A percentile compares a stretch with the other conserved stretches of the same genome.
phyloP scores from a whole-genome alignment of 2,797 vertebrate species.

The Labroides dimidiatus region DNA sequence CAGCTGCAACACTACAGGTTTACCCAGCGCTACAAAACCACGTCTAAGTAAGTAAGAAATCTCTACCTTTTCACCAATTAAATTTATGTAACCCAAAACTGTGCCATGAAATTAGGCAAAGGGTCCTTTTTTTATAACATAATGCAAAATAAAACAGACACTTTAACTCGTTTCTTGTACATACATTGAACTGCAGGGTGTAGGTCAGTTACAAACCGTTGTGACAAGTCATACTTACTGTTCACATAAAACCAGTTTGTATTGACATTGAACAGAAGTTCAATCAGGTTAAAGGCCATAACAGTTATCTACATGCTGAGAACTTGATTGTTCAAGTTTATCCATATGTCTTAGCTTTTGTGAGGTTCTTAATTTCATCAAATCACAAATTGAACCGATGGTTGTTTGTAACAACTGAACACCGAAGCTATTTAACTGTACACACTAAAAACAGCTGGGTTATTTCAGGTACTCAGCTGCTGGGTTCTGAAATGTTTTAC shows the following conservation, averaged over 20 bases:
- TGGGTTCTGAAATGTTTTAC: too few species aligned
- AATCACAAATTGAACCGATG: not conserved
- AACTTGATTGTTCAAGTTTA: not conserved
- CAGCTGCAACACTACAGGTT: not conserved
- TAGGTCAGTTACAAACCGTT: too few species aligned
- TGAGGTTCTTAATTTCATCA: not conserved
- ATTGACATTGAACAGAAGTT: not conserved
- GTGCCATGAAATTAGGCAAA: not conserved
- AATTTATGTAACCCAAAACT: not conserved
- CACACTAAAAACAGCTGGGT: too few species aligned
- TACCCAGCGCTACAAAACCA: fast-evolving
- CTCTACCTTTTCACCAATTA: fast-evolving
- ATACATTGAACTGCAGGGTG: not conserved
- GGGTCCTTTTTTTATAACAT: fast-evolving
- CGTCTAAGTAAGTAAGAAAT: slow-evolving; percentile 23
- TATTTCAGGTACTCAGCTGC: too few species aligned
- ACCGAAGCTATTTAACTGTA: not conserved
- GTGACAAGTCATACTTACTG: not conserved
- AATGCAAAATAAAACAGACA: too few species aligned
- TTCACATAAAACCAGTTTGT: not conserved
- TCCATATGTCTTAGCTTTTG: too few species aligned
- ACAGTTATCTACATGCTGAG: too few species aligned
- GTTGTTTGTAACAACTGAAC: not conserved
- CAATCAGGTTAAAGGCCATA: not conserved
- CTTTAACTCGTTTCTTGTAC: fast-evolving